A percentile compares a stretch with the other conserved stretches of the same genome.
Conservation (phyloP, 1,140 invertebrate genomes). For the Thereuonema tuberculata region DNA sequence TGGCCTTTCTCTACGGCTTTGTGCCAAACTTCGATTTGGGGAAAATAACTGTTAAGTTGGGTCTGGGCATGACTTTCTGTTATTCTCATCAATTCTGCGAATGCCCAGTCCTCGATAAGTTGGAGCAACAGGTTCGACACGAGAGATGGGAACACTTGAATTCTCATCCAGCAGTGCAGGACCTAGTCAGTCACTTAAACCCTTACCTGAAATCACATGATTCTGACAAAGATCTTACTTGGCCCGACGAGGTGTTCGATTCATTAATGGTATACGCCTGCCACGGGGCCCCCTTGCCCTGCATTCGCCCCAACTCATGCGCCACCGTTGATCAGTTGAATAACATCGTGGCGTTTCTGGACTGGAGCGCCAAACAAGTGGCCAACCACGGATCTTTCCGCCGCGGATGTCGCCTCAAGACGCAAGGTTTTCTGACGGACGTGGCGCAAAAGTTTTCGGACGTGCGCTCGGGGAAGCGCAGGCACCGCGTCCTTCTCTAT, state of each 20-base stretch:
- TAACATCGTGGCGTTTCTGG: conserved; percentile 26
- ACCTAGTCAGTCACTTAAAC: conserved; percentile 38
- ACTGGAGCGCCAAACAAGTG: conserved; percentile 23
- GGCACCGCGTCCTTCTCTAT: conserved; percentile 64
- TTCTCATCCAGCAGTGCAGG: conserved; percentile 42
- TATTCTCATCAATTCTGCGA: conserved; percentile 52
- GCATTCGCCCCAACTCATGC: conserved; percentile 28
- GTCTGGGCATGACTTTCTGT: conserved; percentile 69
- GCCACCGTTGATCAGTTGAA: conserved; percentile 23
- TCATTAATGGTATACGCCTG: conserved; percentile 67
- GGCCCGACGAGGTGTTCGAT: conserved; percentile 59
- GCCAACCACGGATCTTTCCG: conserved; percentile 15
- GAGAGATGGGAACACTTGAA: conserved; percentile 19
- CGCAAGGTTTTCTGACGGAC: conserved; percentile 31
- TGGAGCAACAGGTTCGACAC: conserved; percentile 15
- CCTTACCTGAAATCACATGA: conserved; percentile 41
- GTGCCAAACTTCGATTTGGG: conserved; percentile 42
- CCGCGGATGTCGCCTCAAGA: conserved; percentile 23
- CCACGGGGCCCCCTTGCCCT: conserved; percentile 62
- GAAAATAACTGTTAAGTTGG: conserved; percentile 46
- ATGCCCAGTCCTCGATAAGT: conserved; percentile 51
- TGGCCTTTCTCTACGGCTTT: conserved; percentile 63
- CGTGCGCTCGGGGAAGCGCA: conserved; percentile 57
- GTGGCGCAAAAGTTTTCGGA: conserved; percentile 49
- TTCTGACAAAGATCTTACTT: conserved; percentile 38